Base-by-base conservation (phyloP, 2,113 vertebrate species). In the Thunnus thynnus region DNA sequence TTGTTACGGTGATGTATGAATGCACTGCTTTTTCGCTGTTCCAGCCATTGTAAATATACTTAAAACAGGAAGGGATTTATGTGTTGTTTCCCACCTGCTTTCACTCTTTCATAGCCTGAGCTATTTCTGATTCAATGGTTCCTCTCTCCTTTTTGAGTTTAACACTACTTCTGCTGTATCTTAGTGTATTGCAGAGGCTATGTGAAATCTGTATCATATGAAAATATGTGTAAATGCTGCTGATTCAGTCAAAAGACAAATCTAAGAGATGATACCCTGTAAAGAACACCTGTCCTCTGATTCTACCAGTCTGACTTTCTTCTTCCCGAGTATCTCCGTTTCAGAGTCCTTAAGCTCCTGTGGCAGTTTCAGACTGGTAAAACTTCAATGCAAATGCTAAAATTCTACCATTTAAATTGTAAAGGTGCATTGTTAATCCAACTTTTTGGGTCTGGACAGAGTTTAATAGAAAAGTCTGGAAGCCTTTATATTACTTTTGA, bases 181-280 rank as follows among this genome's bases (percentile, higher is more conserved):
- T 76, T 25, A 14, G 51, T 76, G 81, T 77, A 78, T 47, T 16
- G 85, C 89, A 88, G 92, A 91, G 78, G 82, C 88, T 73, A 48
- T 84, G 85, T 91, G 90, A 92, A 22, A 89, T 84, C 81, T 92
- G 86, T 93, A 89, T 90, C 82, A 88, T 90, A 92, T 90, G 88
- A 81, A 92, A 85, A 90, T 89, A 86, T 91, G 83, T 90, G 88
- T 93, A 94, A 91, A 92, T 94, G 91, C 91, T 93, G 93, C 92
- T 92, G 88, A 89, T 89, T 91, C 72, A 81, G 73, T 86, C 76
- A 76, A 87, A 36, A 81, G 89, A 91, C 88, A 88, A 92, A 90
- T 92, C 88, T 76, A 71, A 56, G 71, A 85, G 76, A 75, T n/a
- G 63, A 67, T 63, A 55, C 78, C 86, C 86, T 89, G 89, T 82